Conservation (phyloP, 2,888 invertebrate genomes). For the Drosophila gaucha region DNA sequence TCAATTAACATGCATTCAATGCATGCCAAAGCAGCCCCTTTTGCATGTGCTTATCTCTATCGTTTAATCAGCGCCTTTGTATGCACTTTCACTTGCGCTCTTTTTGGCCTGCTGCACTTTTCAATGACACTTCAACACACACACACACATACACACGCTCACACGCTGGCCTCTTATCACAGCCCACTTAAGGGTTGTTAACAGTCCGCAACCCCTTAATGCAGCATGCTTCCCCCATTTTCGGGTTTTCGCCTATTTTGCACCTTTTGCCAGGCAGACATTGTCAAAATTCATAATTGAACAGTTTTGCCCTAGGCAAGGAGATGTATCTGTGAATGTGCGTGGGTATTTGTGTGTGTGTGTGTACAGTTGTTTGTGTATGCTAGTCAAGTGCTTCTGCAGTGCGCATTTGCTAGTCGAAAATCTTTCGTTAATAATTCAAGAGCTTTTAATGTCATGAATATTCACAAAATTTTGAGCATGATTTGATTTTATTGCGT, state of each 20-base stretch:
- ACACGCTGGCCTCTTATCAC: slow-evolving; percentile 32
- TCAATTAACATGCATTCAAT: slow-evolving; percentile 58
- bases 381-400: slow-evolving; percentile 64
- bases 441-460: slow-evolving; percentile 80
- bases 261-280: slow-evolving; percentile 68
- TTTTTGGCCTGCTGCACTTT: slow-evolving; percentile 58
- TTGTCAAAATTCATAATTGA: slow-evolving; percentile 79
- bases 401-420: slow-evolving; percentile 73
- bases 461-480: slow-evolving; percentile 78
- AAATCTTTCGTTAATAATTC: slow-evolving; percentile 78
- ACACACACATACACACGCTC: slow-evolving; percentile 3
- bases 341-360: slow-evolving; percentile 27
- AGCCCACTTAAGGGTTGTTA: slow-evolving; percentile 64
- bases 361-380: slow-evolving; percentile 22
- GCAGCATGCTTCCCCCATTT: slow-evolving; percentile 18
- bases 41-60: slow-evolving; percentile 37
- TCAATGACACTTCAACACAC: slow-evolving; percentile 58
- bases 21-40: slow-evolving; percentile 6
- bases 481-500: slow-evolving; percentile 79
- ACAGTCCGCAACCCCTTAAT: slow-evolving; percentile 7
- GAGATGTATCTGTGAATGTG: slow-evolving; percentile 25
- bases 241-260: slow-evolving; percentile 61
- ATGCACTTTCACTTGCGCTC: slow-evolving; percentile 68
- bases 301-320: slow-evolving; percentile 54
- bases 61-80: slow-evolving; percentile 75